Evolutionary conservation across 1,140 invertebrate genomes (phyloP), one percentile per base, ranked within the genome.

Genomic region (Drosophila bipectinata): DNA sequence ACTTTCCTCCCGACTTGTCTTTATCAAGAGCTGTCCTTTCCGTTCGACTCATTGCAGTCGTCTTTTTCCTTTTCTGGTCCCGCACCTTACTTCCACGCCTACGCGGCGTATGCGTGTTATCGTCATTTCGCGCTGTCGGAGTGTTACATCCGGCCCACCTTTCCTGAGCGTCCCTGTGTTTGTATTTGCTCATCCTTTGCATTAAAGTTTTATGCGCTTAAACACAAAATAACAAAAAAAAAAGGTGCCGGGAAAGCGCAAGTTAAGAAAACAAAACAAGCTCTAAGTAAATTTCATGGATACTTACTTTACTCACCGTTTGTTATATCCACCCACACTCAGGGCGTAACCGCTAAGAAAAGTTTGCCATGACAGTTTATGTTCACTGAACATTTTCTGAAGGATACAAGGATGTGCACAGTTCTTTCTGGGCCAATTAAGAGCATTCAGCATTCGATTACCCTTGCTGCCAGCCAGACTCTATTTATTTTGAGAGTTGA

Each of bases 231-330:
- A 55, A 51, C 32, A 28, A n/a, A 53, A 47, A 7, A 21, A n/a
- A 8, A 41, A 51, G 57, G 8, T 55, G 51, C 4, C 4, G 41
- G 6, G 8, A 44, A 18, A 18, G 15, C 14, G 15, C 14, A 18
- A 18, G 41, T 37, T 12, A 12, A 37, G 8, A 2, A 14, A 41
- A 51, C 56, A 57, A 55, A 59, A 61, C 48, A 68, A 61, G 77
- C 51, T 74, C 34, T 61, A 72, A 72, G 79, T 83, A 64, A 60
- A 83, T 79, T 83, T 83, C 55, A 83, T 79, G 79, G 75, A 83
- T 83, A 72, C 72, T 76, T 79, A 68, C 67, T 71, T 68, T 54
- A 34, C 77, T 62, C 41, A 73, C 73, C 79, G 66, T 21, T 63
- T 44, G 47, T 62, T 55, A 39, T n/a, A 48, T 14, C 5, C 24